These are phyloP conservation scores for Diorhabda sublineata DNA, from an alignment of 1,140 invertebrate genomes.

Conservation along the genomic window DNA sequence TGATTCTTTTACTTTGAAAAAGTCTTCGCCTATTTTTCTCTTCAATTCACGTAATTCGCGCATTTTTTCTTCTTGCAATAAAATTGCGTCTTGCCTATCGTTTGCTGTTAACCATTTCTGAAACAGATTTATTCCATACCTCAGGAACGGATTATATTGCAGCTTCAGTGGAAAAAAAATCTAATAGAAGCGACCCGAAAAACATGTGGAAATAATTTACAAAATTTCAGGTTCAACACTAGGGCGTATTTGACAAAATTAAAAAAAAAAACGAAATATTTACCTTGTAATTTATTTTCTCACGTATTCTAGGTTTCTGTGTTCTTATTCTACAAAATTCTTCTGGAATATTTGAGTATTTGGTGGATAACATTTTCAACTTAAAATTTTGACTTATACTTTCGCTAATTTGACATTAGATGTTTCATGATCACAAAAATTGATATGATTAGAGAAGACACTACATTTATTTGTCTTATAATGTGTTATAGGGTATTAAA, in stretches of 20 bases:
- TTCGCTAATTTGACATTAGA: background rate
- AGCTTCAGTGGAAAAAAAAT: too few species aligned
- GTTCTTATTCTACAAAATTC: background rate
- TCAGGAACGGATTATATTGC: too few species aligned
- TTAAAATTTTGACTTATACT: background rate
- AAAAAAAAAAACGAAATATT: background rate
- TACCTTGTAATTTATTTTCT: background rate
- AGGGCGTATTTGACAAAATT: background rate
- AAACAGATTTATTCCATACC: too few species aligned
- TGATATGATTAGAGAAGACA: background rate
- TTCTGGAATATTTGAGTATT: background rate
- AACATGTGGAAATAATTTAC: background rate
- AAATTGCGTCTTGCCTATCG: background rate
- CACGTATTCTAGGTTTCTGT: background rate
- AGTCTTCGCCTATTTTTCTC: background rate
- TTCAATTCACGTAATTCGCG: background rate
- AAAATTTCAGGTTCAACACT: background rate
- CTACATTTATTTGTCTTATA: background rate
- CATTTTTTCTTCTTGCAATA: background rate
- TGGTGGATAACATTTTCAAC: background rate
- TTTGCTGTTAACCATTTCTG: background rate
- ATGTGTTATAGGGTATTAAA: too few species aligned
- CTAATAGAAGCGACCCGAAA: too few species aligned
- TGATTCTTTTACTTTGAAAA: conserved; percentile 4
- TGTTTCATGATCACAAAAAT: background rate